phyloP scores from a whole-genome alignment of 2,797 vertebrate genomes.

The Rhinatrema bivittatum region DNA sequence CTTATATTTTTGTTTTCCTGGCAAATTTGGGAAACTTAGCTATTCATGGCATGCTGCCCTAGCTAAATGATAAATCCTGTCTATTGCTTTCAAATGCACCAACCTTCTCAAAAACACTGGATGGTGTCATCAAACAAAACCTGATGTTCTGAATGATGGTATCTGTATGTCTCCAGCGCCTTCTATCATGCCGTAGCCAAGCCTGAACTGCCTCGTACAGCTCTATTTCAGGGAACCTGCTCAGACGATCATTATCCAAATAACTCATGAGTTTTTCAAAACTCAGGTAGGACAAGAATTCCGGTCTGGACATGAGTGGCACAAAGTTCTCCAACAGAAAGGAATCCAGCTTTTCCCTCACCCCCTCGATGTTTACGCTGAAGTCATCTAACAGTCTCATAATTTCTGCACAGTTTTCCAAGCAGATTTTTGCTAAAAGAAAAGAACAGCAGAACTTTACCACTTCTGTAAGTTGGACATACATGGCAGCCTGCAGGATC shows the following conservation, averaged over 20 bases:
- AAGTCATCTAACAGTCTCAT: constrained; percentile 98
- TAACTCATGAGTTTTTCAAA: constrained; percentile 94
- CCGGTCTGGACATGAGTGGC: constrained; percentile 90
- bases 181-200: constrained; percentile 94
- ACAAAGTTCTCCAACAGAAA: constrained; percentile 97
- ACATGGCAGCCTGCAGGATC: constrained; percentile 97
- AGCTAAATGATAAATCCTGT: constrained; percentile 48
- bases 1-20: no score
- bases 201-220: constrained; percentile 94
- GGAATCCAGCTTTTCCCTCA: constrained; percentile 90
- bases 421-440: constrained; percentile 94
- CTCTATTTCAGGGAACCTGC: constrained; percentile 94
- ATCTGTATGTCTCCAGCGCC: constrained; percentile 96
- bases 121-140: constrained; percentile 97
- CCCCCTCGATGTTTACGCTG: constrained; percentile 93
- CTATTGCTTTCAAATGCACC: constrained; percentile 63
- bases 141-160: constrained; percentile 94
- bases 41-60: constrained; percentile 45
- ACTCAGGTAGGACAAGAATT: constrained; percentile 96
- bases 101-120: constrained; percentile 97
- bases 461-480: constrained; percentile 95
- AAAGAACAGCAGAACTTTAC: constrained; percentile 99
- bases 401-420: constrained; percentile 98
- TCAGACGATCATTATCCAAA: constrained; percentile 89
- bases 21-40: no score